Evolutionary conservation across 2,888 invertebrate species (phyloP).

Genomic region (Corbicula japonica): DNA sequence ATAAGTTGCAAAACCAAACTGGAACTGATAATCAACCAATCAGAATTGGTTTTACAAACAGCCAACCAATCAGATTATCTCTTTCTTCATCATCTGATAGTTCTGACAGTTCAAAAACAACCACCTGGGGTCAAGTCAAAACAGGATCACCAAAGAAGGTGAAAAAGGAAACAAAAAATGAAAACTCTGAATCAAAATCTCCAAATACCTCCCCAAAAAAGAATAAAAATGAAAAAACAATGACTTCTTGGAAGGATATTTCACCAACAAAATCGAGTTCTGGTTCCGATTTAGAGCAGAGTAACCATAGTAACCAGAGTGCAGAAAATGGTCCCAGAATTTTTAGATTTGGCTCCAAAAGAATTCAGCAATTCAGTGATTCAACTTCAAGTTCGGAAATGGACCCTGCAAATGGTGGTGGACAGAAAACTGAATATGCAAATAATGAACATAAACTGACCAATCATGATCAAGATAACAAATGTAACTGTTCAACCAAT

Average conservation of each 20-base stretch:
- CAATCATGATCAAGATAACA: constrained; percentile 64
- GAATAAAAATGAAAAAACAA: constrained; percentile 49
- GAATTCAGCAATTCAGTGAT: constrained; percentile 51
- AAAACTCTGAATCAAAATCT: constrained; percentile 39
- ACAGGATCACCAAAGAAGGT: constrained; percentile 53
- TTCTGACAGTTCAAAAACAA: constrained; percentile 58
- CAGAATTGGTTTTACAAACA: constrained; percentile 51
- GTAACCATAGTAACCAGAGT: constrained; percentile 58
- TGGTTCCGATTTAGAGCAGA: constrained; percentile 56
- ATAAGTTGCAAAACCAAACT: constrained; percentile 27
- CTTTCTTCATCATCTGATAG: constrained; percentile 60
- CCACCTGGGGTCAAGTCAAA: constrained; percentile 62
- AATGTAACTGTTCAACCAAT: constrained; percentile 63
- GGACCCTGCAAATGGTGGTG: constrained; percentile 52
- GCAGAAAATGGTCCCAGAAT: constrained; percentile 32
- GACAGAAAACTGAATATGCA: constrained; percentile 67
- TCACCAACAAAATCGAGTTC: constrained; percentile 74
- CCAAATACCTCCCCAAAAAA: constrained; percentile 50
- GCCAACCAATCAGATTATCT: constrained; percentile 61
- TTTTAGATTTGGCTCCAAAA: constrained; percentile 53
- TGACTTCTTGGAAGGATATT: constrained; percentile 78
- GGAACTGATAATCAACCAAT: constrained; percentile 36
- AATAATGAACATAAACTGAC: constrained; percentile 69
- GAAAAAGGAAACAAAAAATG: constrained; percentile 38
- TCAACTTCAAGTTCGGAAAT: constrained; percentile 57